A percentile compares a stretch with the other conserved stretches of the same genome.
phyloP scores from a whole-genome alignment of 2,888 invertebrate species.

The Aquatica leii region DNA sequence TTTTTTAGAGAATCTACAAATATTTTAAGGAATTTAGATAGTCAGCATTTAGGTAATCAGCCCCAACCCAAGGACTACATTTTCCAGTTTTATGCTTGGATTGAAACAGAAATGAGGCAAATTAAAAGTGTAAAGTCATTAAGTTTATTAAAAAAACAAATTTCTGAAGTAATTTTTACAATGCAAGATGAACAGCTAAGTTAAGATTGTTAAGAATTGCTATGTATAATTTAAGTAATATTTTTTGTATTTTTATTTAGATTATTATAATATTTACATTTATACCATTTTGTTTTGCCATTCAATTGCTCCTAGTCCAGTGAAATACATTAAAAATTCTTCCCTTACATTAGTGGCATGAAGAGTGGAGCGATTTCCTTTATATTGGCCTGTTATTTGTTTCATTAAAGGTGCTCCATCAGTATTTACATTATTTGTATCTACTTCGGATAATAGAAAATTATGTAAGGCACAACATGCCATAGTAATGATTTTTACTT shows the following conservation, averaged over 20 bases:
- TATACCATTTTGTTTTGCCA: neutral
- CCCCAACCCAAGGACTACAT: neutral
- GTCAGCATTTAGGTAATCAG: neutral
- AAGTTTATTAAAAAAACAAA: neutral
- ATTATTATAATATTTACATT: too few relatives aligned
- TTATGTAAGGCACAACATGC: slow-evolving; percentile 2
- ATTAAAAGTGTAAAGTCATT: neutral
- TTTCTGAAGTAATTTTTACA: neutral
- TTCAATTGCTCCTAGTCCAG: neutral
- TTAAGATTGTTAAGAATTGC: neutral
- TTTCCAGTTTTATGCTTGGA: neutral
- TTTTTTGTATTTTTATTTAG: too few relatives aligned
- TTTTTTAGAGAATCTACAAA: too few relatives aligned
- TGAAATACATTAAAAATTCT: neutral
- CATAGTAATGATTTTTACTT: neutral
- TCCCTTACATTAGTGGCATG: too few relatives aligned
- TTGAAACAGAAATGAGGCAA: neutral
- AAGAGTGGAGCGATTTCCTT: neutral
- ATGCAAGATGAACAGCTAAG: neutral
- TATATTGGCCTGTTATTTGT: neutral
- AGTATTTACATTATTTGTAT: too few relatives aligned
- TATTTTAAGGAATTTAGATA: neutral
- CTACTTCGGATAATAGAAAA: slow-evolving; percentile 5
- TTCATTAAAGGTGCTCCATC: too few relatives aligned
- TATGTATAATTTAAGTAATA: neutral